Percentiles rank a stretch among this genome's conserved stretches.
Evolutionary conservation across 2,113 vertebrate species (phyloP).

Genomic region (Anser cygnoides): DNA sequence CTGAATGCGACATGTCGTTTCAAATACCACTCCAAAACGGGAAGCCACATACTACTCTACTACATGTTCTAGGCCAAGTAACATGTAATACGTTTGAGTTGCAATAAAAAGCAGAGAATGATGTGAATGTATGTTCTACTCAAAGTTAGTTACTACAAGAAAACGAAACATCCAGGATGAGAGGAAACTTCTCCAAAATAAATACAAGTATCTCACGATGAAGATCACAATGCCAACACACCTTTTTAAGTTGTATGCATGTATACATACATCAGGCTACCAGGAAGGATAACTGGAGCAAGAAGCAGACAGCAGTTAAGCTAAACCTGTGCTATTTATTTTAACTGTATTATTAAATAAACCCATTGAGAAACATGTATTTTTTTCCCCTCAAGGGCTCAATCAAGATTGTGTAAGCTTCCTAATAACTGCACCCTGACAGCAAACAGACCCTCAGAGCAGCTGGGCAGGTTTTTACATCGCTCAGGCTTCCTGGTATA

Average conservation of each 20-base stretch:
- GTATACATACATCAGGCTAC: neutral
- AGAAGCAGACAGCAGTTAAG: neutral
- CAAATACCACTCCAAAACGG: neutral
- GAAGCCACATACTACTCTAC: too few species aligned
- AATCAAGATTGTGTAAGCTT: neutral
- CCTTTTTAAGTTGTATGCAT: neutral
- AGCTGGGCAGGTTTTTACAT: neutral
- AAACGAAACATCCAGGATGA: neutral
- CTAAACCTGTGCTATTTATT: neutral
- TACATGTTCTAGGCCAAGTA: neutral
- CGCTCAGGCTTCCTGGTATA: neutral
- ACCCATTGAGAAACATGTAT: neutral
- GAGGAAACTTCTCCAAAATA: neutral
- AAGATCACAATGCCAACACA: neutral
- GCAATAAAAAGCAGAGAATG: neutral
- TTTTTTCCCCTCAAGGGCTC: neutral
- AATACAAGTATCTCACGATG: neutral
- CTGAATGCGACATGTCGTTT: neutral
- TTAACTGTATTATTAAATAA: neutral
- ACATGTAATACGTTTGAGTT: neutral
- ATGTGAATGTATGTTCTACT: fast-evolving
- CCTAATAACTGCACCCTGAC: neutral
- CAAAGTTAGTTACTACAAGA: neutral
- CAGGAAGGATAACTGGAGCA: neutral
- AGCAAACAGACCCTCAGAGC: neutral